Evolutionary conservation across 1,140 invertebrate genomes (phyloP).

Genomic region (Nebria ingens): DNA sequence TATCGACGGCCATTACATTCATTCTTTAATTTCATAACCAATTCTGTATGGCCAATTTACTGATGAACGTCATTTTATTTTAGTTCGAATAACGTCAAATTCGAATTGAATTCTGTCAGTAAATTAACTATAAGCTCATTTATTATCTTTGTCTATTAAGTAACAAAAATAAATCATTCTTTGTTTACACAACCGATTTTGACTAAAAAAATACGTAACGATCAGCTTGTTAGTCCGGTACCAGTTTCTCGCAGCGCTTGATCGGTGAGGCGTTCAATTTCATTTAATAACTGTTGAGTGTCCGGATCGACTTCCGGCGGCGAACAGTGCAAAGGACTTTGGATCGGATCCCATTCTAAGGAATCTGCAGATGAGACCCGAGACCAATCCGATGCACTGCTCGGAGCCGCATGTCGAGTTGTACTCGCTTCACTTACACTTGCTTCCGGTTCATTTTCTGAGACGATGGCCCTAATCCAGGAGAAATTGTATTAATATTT

Average conservation of each 20-base stretch:
- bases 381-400: conserved; percentile 37
- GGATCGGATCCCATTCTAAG: conserved; percentile 45
- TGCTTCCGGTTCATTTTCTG: background rate
- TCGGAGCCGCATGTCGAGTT: conserved; percentile 13
- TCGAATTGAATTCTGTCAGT: no score
- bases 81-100: no score
- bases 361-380: conserved; percentile 42
- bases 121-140: no score
- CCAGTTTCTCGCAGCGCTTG: conserved; percentile 43
- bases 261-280: conserved; percentile 42
- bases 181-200: background rate
- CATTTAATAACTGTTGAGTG: conserved; percentile 40
- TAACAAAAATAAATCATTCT: no score
- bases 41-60: no score
- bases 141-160: no score
- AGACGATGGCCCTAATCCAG: background rate
- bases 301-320: conserved; percentile 34
- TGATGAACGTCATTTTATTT: no score
- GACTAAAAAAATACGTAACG: background rate
- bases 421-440: conserved; percentile 17
- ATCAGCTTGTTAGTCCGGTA: conserved; percentile 27
- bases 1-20: no score
- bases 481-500: no score
- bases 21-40: no score
- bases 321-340: conserved; percentile 29